Percentiles rank a stretch among this genome's conserved stretches.
These are phyloP conservation scores for Ganaspis sp. DNA, from an alignment of 1,140 invertebrate species.

Conservation along the genomic window DNA sequence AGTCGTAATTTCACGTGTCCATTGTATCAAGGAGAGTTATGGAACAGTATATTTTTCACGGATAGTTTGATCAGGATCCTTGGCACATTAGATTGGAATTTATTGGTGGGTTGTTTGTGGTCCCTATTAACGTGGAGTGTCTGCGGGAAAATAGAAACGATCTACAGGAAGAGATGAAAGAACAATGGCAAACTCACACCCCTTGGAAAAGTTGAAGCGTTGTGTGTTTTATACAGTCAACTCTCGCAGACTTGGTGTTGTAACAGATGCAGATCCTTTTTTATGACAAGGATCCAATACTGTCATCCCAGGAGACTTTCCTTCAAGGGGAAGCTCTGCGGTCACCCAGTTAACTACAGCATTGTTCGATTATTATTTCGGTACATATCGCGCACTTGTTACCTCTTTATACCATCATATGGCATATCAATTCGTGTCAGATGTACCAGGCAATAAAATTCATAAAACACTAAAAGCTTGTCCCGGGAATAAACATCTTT, in stretches of 20 bases:
- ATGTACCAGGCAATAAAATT: constrained; percentile 9
- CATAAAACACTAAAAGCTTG: neutral
- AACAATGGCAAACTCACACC: constrained; percentile 54
- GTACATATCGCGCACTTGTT: constrained; percentile 77
- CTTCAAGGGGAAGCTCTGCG: constrained; percentile 57
- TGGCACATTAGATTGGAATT: constrained; percentile 25
- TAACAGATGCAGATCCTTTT: constrained; percentile 58
- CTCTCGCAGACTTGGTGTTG: constrained; percentile 14
- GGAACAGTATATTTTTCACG: constrained; percentile 32
- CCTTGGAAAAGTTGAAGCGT: constrained; percentile 50
- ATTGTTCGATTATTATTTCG: constrained; percentile 78
- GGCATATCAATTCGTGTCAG: constrained; percentile 34
- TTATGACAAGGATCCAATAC: constrained; percentile 34
- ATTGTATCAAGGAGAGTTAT: neutral
- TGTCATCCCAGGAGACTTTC: constrained; percentile 42
- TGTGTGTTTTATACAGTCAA: constrained; percentile 35
- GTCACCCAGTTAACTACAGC: constrained; percentile 73
- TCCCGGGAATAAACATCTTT: neutral
- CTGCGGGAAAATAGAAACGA: neutral
- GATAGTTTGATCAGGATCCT: constrained; percentile 25
- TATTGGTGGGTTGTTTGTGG: constrained; percentile 29
- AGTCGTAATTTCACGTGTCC: neutral
- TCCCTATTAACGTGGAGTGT: neutral
- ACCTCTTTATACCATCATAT: constrained; percentile 73
- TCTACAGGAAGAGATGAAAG: constrained; percentile 5